These are phyloP conservation scores for Meganola albula DNA, from an alignment of 2,888 invertebrate species.

Conservation along the genomic window DNA sequence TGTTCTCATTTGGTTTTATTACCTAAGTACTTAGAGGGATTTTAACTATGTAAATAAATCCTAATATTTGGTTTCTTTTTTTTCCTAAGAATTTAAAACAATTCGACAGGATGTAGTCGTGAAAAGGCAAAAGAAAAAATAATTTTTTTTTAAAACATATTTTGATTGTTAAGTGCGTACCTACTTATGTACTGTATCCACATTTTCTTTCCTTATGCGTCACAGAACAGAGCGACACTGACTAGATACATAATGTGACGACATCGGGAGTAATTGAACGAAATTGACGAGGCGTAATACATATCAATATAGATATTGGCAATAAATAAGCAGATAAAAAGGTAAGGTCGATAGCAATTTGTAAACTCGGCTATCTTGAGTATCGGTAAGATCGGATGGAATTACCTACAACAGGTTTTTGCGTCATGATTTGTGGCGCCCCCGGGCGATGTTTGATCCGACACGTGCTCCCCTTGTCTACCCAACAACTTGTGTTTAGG, in stretches of 20 bases:
- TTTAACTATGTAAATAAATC: no score
- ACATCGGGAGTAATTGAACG: slow-evolving; percentile 19
- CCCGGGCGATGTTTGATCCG: slow-evolving; percentile 65
- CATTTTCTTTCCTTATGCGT: no score
- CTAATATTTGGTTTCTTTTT: no score
- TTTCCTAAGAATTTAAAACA: no score
- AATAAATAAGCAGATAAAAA: slow-evolving; percentile 70
- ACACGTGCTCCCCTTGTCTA: slow-evolving; percentile 57
- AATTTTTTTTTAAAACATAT: no score
- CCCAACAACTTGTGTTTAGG: slow-evolving; percentile 60
- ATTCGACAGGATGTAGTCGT: no score
- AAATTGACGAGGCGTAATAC: slow-evolving; percentile 28
- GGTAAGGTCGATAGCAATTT: slow-evolving; percentile 71
- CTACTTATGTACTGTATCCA: no score
- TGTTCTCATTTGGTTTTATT: slow-evolving; percentile 43
- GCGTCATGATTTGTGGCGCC: slow-evolving; percentile 71
- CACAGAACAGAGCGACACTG: no score
- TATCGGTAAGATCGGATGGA: slow-evolving; percentile 58
- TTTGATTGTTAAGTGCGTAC: no score
- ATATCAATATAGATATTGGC: slow-evolving; percentile 45
- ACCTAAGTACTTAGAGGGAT: no score
- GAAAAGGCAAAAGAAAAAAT: no score
- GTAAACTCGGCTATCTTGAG: slow-evolving; percentile 62
- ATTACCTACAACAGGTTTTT: slow-evolving; percentile 74
- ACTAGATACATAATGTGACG: no score